Conservation (phyloP, 2,888 invertebrate species). For the Metellina segmentata region DNA sequence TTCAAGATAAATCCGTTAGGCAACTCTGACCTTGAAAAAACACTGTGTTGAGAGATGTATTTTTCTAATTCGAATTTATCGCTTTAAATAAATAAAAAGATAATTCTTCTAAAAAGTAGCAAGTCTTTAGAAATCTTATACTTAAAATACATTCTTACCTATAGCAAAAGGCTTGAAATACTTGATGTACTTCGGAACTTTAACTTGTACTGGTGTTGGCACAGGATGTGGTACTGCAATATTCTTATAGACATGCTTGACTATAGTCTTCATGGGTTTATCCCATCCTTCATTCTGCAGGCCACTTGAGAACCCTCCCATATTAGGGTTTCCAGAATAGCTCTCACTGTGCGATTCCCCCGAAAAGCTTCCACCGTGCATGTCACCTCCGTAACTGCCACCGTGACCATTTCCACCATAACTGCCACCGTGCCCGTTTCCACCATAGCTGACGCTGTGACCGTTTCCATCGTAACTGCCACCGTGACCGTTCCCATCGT, state of each 20-base stretch:
- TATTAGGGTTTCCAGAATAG: background rate
- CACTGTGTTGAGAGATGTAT: no score
- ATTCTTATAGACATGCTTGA: constrained; percentile 63
- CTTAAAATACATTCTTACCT: constrained; percentile 36
- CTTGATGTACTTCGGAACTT: constrained; percentile 65
- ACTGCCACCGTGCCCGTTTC: background rate
- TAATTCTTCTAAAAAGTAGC: no score
- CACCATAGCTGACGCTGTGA: background rate
- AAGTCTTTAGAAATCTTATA: background rate
- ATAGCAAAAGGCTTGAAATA: constrained; percentile 73
- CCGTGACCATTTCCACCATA: background rate
- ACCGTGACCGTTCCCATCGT: constrained; percentile 5
- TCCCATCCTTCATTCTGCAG: constrained; percentile 33
- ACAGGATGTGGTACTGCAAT: constrained; percentile 71
- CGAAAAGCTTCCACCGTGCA: constrained; percentile 1
- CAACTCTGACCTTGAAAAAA: no score
- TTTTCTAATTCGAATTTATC: background rate
- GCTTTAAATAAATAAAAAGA: background rate
- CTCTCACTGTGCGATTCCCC: background rate
- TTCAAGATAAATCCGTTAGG: no score
- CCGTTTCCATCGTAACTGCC: constrained; percentile 7
- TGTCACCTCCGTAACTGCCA: background rate
- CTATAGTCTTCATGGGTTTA: constrained; percentile 44
- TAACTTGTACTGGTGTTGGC: constrained; percentile 58
- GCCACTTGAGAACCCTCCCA: constrained; percentile 11